phyloP scores from a whole-genome alignment of 2,797 vertebrate genomes.

The Ctenopoma kingsleyae region DNA sequence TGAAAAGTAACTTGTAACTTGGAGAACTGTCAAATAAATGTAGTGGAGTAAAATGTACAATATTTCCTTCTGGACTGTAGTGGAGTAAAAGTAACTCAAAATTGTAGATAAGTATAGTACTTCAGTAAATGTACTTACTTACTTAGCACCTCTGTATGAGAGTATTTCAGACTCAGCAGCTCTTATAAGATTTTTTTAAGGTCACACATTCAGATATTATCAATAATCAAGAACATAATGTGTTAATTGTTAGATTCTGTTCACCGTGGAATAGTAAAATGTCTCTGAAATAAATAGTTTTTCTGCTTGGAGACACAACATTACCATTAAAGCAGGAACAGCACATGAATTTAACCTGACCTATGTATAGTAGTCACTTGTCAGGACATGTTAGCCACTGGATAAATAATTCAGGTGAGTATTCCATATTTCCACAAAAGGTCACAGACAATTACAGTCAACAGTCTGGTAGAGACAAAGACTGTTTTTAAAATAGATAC shows the following conservation, averaged over 20 bases:
- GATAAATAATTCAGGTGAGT: slow-evolving; percentile 84
- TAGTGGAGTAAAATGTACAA: background rate
- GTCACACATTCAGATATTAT: background rate
- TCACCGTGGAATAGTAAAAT: slow-evolving; percentile 9
- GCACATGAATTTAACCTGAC: slow-evolving; percentile 66
- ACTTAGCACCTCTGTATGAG: no score
- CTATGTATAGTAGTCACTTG: slow-evolving; percentile 71
- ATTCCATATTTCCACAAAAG: slow-evolving; percentile 59
- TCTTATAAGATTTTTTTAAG: slow-evolving; percentile 1
- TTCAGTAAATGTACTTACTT: no score
- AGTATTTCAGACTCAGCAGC: no score
- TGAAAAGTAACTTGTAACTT: no score
- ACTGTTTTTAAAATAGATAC: slow-evolving; percentile 50
- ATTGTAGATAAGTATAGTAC: no score
- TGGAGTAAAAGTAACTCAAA: no score
- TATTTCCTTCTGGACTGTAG: no score
- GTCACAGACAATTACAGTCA: slow-evolving; percentile 75
- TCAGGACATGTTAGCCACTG: slow-evolving; percentile 78
- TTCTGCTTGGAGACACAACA: slow-evolving; percentile 21
- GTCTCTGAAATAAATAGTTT: background rate
- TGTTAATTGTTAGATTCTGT: slow-evolving; percentile 23
- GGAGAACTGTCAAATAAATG: no score
- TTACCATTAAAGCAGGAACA: slow-evolving; percentile 55
- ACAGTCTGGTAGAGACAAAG: slow-evolving; percentile 46
- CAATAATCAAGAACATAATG: background rate